Conservation (phyloP, 1,140 invertebrate species). For the Belonocnema kinseyi region DNA sequence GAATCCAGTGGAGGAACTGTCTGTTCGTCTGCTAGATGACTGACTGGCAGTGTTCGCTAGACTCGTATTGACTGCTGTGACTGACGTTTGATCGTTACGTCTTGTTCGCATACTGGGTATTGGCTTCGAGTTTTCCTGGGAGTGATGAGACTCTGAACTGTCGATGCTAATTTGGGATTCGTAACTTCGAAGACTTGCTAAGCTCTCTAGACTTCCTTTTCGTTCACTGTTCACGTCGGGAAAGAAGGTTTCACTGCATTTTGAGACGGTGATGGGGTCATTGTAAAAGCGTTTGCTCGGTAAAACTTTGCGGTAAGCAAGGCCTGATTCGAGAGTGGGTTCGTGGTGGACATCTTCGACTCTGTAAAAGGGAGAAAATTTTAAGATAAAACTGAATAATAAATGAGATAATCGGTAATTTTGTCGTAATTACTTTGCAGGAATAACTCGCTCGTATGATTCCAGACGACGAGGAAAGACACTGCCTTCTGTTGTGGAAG, state of each 20-base stretch:
- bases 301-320: slow-evolving; percentile 75
- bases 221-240: slow-evolving; percentile 65
- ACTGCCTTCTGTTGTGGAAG: slow-evolving; percentile 44
- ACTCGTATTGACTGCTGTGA: slow-evolving; percentile 54
- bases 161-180: slow-evolving; percentile 74
- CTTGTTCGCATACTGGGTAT: slow-evolving; percentile 68
- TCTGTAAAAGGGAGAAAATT: slow-evolving; percentile 54
- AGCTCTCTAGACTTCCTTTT: slow-evolving; percentile 77
- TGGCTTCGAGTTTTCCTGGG: slow-evolving; percentile 70
- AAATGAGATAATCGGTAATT: neutral
- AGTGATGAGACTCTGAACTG: slow-evolving; percentile 68
- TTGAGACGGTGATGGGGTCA: slow-evolving; percentile 59
- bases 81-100: slow-evolving; percentile 61
- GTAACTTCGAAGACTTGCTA: slow-evolving; percentile 74
- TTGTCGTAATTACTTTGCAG: slow-evolving; percentile 42
- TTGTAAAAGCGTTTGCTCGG: slow-evolving; percentile 73
- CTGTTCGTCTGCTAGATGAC: slow-evolving; percentile 65
- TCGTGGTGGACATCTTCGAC: slow-evolving; percentile 75
- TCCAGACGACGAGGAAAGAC: slow-evolving; percentile 47
- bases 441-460: slow-evolving; percentile 47
- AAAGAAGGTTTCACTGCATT: slow-evolving; percentile 61
- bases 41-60: slow-evolving; percentile 58
- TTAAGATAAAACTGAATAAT: neutral
- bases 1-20: slow-evolving; percentile 71
- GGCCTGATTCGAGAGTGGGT: slow-evolving; percentile 68